Evolutionary conservation across 2,113 vertebrate genomes (phyloP).

Genomic region (Ptyas mucosa): DNA sequence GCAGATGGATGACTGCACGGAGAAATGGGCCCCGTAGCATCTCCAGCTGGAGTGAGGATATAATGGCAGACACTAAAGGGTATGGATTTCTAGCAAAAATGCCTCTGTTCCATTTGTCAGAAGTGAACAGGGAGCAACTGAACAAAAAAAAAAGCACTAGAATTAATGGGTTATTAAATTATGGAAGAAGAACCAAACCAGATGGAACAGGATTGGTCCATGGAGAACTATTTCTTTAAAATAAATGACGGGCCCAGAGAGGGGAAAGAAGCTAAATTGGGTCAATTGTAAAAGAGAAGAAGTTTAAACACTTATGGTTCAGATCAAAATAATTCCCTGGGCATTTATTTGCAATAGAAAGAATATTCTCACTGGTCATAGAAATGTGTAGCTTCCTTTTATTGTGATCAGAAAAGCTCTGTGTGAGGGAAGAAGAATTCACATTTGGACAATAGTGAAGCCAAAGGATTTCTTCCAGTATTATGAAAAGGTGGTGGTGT

Average conservation of each 20-base stretch:
- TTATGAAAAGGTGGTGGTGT: background rate
- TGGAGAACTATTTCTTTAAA: background rate
- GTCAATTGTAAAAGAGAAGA: background rate
- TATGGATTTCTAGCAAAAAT: background rate
- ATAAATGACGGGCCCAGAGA: background rate
- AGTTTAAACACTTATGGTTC: background rate
- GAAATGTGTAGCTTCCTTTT: background rate
- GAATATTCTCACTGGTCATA: background rate
- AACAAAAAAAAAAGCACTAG: background rate
- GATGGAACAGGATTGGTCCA: background rate
- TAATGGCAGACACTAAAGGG: conserved; percentile 16
- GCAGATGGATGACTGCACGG: conserved; percentile 19
- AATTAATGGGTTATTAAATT: background rate
- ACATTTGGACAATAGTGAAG: background rate
- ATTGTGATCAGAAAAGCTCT: background rate
- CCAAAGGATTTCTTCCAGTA: background rate
- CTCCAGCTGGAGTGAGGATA: conserved; percentile 5
- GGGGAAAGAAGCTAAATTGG: background rate
- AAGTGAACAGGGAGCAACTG: background rate
- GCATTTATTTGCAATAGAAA: background rate
- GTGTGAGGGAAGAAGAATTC: background rate
- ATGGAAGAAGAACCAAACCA: background rate
- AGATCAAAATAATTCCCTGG: background rate
- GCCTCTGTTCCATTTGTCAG: background rate
- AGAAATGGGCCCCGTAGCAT: conserved; percentile 30